A percentile compares a stretch with the other conserved stretches of the same genome.
phyloP scores from a whole-genome alignment of 2,888 invertebrate species.

The Zelleria hepariella region DNA sequence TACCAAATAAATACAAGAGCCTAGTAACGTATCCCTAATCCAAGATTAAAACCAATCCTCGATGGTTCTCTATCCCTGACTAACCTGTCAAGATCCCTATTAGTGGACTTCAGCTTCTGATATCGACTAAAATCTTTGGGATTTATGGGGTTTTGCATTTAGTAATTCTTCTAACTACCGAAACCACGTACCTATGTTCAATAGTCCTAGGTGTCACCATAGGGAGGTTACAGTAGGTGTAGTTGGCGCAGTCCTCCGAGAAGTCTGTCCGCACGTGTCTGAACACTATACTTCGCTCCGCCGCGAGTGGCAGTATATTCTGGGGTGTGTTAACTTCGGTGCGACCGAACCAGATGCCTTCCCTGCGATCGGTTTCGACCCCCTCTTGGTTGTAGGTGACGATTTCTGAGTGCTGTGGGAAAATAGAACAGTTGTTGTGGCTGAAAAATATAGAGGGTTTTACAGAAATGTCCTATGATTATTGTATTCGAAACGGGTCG shows the following conservation, averaged over 20 bases:
- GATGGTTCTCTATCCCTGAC: too few relatives aligned
- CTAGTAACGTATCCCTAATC: too few relatives aligned
- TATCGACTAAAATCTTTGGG: too few relatives aligned
- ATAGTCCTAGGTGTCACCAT: slow-evolving; percentile 6
- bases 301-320: slow-evolving; percentile 1
- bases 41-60: too few relatives aligned
- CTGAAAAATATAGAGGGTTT: background rate
- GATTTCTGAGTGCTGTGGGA: slow-evolving; percentile 13
- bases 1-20: too few relatives aligned
- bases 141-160: too few relatives aligned
- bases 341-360: slow-evolving; percentile 16
- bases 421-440: too few relatives aligned
- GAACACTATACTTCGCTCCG: background rate
- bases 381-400: slow-evolving; percentile 10
- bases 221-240: slow-evolving; percentile 44
- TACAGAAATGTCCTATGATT: too few relatives aligned
- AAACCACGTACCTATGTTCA: slow-evolving; percentile 4
- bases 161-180: background rate
- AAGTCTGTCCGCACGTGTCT: slow-evolving; percentile 3
- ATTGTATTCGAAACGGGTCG: too few relatives aligned
- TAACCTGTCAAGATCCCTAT: too few relatives aligned
- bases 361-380: slow-evolving; percentile 4
- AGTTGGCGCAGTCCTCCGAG: slow-evolving; percentile 30
- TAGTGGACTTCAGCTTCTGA: too few relatives aligned
- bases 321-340: slow-evolving; percentile 10